Base-by-base conservation (phyloP, 2,888 invertebrate genomes). In the Trissoscelio sp. region DNA sequence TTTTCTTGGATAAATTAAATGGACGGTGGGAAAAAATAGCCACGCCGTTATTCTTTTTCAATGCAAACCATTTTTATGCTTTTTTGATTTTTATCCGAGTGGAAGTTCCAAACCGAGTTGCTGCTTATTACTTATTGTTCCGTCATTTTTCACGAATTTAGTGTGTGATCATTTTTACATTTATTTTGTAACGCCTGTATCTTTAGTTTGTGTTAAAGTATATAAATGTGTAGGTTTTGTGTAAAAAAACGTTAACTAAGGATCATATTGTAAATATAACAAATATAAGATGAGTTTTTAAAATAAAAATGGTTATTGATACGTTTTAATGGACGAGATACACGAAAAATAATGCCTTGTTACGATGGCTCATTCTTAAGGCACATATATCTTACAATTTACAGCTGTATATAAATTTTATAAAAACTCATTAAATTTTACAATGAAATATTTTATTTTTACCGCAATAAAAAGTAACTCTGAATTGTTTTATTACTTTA, bases 81-180 rank as follows among this genome's bases (percentile, higher is more conserved):
- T n/a, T 64, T 64, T 16, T 28, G 12, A 60, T 28, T 37, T 37
- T 39, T 12, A 51, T 22, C 24, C 37, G 34, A 58, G 70, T 51
- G 24, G 34, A 60, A 72, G 12, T 72, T 60, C 31, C 14, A 24
- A 58, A 66, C 39, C 2, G 12, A 39, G 3, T 12, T n/a, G 39
- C 12, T 39, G 2, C 39, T n/a, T n/a, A n/a, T n/a, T n/a, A n/a
- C n/a, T n/a, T n/a, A n/a, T n/a, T n/a, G n/a, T n/a, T n/a, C n/a
- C n/a, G n/a, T n/a, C n/a, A n/a, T n/a, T n/a, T n/a, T n/a, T n/a
- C n/a, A n/a, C n/a, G n/a, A n/a, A n/a, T n/a, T n/a, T n/a, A n/a
- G n/a, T n/a, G n/a, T n/a, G n/a, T n/a, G n/a, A n/a, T n/a, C n/a
- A n/a, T n/a, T n/a, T n/a, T n/a, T n/a, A n/a, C n/a, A n/a, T n/a